A percentile compares a stretch with the other conserved stretches of the same genome.
Evolutionary conservation across 2,797 vertebrate genomes (phyloP).

Genomic region (Anniella stebbinsi): DNA sequence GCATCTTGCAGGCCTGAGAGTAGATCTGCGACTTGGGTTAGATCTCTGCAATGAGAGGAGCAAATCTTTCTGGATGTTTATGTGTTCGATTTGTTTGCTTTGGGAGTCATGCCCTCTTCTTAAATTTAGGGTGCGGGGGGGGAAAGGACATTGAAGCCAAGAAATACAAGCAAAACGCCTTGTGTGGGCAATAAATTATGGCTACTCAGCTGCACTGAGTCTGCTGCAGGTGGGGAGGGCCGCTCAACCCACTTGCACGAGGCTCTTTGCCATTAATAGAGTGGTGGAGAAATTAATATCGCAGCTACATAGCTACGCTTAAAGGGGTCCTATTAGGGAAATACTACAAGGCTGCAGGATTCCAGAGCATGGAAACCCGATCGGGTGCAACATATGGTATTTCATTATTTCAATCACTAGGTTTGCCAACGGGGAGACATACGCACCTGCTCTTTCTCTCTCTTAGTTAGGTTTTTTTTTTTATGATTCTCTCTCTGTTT

Average conservation of each 20-base stretch:
- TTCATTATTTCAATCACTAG: conserved; percentile 9
- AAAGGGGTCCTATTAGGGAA: neutral
- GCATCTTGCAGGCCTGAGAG: fast-evolving
- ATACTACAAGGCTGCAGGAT: conserved; percentile 3
- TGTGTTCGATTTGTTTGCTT: neutral
- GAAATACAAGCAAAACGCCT: conserved; percentile 55
- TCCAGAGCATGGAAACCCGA: neutral
- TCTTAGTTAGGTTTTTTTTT: neutral
- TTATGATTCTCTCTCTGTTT: neutral
- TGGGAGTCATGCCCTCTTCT: neutral
- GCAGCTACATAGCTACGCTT: neutral
- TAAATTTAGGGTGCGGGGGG: fast-evolving
- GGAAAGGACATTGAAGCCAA: conserved; percentile 45
- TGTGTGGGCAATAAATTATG: conserved; percentile 53
- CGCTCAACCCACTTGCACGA: neutral
- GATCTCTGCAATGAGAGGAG: conserved; percentile 1
- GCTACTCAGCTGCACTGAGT: neutral
- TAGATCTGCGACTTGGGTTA: fast-evolving
- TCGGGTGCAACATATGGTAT: neutral
- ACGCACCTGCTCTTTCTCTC: neutral
- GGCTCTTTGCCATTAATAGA: conserved; percentile 32
- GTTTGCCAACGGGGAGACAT: neutral
- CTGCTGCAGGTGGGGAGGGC: conserved; percentile 21
- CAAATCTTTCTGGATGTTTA: fast-evolving
- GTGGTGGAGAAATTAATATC: conserved; percentile 20